Base-by-base conservation (phyloP, 2,888 invertebrate species). In the Catotricha subobsoleta region DNA sequence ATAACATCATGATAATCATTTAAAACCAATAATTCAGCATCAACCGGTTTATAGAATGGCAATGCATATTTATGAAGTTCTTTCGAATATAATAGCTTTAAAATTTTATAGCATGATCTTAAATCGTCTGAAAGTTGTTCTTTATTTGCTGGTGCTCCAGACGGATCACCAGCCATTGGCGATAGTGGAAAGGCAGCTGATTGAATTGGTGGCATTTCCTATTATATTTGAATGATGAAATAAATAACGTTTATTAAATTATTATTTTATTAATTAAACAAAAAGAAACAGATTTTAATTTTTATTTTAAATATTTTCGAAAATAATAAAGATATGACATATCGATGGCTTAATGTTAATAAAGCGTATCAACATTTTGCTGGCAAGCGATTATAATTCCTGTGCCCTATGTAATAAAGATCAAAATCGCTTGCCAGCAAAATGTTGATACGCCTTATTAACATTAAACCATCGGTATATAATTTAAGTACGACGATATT, bases 11-110 rank as follows among this genome's bases (percentile, higher is more conserved):
- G 90, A 67, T 99, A 99, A 67, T 98, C 98, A 62, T 87, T 87
- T 50, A 98, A 73, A 39, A 87, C 88, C 46, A 98, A 69, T 52
- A 86, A 71, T 56, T 87, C 87, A 18, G 92, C 95, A 66, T 98
- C 95, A 41, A 99, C 98, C 30, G 98, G 98, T 66, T 95, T 92
- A 64, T 95, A 92, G 67, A 99, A 99, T 49, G 97, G 95, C 95
- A 95, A 97, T 52, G 94, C 94, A 64, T 95, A 95, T 55, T 82
- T 82, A 57, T 87, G 83, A 69, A 90, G 90, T 59, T 88, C 90
- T 62, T 88, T 90, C 40, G 84, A 83, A 64, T 90, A 90, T 23
- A 90, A 66, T 62, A 90, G 90, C 61, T 88, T 88, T 46, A 90
- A 68, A 56, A 90, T 88, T 68, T 90, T 88, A 65, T 87, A 87